Conservation (phyloP, 1,140 invertebrate genomes). For the Portunus trituberculatus region DNA sequence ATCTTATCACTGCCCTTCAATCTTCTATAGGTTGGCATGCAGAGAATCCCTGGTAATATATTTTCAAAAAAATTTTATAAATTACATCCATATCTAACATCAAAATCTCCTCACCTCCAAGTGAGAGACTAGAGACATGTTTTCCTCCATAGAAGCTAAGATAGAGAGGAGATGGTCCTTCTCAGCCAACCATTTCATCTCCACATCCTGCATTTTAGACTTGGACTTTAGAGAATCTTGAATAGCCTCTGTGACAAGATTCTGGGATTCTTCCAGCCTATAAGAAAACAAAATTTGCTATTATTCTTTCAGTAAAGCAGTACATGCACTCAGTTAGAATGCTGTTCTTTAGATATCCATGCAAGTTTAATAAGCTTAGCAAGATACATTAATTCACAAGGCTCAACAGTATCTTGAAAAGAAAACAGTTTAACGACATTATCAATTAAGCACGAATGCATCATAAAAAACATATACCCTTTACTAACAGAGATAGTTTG, state of each 20-base stretch:
- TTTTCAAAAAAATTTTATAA: background rate
- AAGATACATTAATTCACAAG: too few relatives aligned
- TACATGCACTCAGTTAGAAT: too few relatives aligned
- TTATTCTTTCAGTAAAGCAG: too few relatives aligned
- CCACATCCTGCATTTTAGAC: conserved; percentile 47
- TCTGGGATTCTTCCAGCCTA: conserved; percentile 48
- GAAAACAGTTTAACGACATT: too few relatives aligned
- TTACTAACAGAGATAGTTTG: too few relatives aligned
- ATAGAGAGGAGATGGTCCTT: conserved; percentile 62
- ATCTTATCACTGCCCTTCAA: too few relatives aligned
- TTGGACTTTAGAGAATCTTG: conserved; percentile 26
- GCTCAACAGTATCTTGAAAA: too few relatives aligned
- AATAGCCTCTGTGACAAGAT: conserved; percentile 32
- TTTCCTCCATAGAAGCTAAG: conserved; percentile 61
- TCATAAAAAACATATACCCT: too few relatives aligned
- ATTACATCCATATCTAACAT: background rate
- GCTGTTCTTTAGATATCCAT: too few relatives aligned
- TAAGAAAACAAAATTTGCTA: background rate
- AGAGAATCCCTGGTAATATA: background rate
- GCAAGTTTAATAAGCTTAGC: too few relatives aligned
- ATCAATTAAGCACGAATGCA: too few relatives aligned
- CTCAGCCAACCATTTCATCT: conserved; percentile 61
- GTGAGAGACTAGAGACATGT: conserved; percentile 36
- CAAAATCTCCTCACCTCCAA: conserved; percentile 31
- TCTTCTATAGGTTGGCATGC: too few relatives aligned